Evolutionary conservation across 2,888 invertebrate genomes (phyloP).

Genomic region (Chrysomela aeneicollis): DNA sequence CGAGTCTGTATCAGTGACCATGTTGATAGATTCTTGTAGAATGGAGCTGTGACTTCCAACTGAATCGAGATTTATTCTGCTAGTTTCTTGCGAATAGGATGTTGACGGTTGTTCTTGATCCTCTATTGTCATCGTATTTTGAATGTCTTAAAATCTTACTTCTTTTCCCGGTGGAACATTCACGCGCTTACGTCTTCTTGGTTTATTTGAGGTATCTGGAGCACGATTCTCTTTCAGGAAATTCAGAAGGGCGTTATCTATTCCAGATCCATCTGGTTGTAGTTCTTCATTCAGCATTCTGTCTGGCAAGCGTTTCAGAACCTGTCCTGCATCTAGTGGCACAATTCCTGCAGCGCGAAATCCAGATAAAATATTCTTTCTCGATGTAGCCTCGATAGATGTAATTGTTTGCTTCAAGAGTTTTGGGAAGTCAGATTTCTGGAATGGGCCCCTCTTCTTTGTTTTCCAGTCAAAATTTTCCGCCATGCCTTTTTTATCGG

Average conservation of each 20-base stretch:
- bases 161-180: background rate
- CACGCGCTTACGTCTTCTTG: background rate
- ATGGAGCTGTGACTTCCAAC: background rate
- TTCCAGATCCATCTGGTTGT: background rate
- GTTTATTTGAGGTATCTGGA: background rate
- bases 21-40: background rate
- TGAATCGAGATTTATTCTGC: background rate
- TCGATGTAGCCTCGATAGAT: background rate
- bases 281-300: background rate
- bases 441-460: constrained; percentile 6
- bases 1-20: background rate
- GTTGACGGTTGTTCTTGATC: background rate
- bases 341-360: constrained; percentile 6
- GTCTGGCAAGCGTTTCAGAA: constrained; percentile 9
- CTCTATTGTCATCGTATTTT: background rate
- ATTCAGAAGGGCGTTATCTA: background rate
- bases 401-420: background rate
- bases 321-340: background rate
- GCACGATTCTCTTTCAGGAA: background rate
- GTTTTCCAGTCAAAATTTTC: constrained; percentile 8
- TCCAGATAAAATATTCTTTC: constrained; percentile 7
- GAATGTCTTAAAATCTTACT: background rate
- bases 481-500: constrained; percentile 11
- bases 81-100: background rate
- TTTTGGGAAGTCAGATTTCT: constrained; percentile 8